Evolutionary conservation across 2,113 vertebrate species (phyloP).

Genomic region (Coregonus clupeaformis): DNA sequence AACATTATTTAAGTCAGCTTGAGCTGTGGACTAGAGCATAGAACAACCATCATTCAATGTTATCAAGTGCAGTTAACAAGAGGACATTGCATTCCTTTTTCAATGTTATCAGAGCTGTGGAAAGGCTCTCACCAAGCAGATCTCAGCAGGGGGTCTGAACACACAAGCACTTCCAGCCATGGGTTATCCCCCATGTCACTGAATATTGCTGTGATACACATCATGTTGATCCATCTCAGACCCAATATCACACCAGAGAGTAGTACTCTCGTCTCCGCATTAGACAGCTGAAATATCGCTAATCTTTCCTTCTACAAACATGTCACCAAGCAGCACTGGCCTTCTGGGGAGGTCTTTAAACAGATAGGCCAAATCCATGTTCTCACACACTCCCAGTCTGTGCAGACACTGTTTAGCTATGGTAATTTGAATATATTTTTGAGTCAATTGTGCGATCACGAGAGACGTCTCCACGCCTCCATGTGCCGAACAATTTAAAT

Average conservation of each 20-base stretch:
- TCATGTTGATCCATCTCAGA: slow-evolving; percentile 1
- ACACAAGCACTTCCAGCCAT: neutral
- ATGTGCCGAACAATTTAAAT: slow-evolving; percentile 75
- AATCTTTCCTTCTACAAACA: neutral
- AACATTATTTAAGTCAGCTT: neutral
- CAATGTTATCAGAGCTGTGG: slow-evolving; percentile 7
- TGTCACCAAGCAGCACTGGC: neutral
- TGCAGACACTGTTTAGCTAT: slow-evolving; percentile 69
- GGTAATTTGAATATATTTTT: slow-evolving; percentile 80
- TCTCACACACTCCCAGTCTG: slow-evolving; percentile 1
- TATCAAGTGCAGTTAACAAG: neutral
- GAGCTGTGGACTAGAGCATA: slow-evolving; percentile 27
- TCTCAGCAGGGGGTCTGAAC: neutral
- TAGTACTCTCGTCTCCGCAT: neutral
- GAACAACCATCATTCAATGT: slow-evolving; percentile 2
- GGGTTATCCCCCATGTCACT: neutral
- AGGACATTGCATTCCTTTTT: neutral
- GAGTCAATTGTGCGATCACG: slow-evolving; percentile 68
- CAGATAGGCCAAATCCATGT: neutral
- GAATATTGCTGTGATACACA: neutral
- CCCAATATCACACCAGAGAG: neutral
- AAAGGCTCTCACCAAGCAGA: neutral
- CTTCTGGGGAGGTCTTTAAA: neutral
- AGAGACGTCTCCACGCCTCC: slow-evolving; percentile 69
- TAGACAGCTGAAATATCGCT: neutral